Conservation (phyloP, 2,888 invertebrate genomes). For the Erannis defoliaria region DNA sequence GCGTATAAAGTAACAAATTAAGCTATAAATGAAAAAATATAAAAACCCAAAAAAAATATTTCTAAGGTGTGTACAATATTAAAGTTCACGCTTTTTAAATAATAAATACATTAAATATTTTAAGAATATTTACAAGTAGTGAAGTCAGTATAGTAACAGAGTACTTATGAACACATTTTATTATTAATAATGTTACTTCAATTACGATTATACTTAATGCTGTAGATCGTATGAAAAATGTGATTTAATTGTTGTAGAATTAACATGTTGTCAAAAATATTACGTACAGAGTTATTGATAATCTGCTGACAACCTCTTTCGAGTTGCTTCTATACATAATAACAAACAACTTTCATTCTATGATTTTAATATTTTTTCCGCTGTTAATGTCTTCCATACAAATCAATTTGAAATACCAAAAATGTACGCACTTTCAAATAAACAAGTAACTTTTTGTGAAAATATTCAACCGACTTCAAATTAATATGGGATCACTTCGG, state of each 20-base stretch:
- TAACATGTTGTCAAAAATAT: constrained; percentile 75
- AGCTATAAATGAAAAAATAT: constrained; percentile 67
- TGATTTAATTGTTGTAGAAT: constrained; percentile 84
- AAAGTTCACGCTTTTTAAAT: constrained; percentile 74
- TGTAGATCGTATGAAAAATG: constrained; percentile 76
- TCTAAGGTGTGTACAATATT: constrained; percentile 84
- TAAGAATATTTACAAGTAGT: constrained; percentile 83
- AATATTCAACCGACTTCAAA: no score
- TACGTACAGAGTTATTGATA: no score
- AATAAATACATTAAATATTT: constrained; percentile 74
- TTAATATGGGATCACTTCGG: no score
- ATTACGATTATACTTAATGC: constrained; percentile 62
- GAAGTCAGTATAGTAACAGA: constrained; percentile 72
- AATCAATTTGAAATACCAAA: no score
- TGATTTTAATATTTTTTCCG: no score
- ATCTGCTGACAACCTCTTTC: no score
- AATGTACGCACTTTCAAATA: no score
- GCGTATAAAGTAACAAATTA: constrained; percentile 77
- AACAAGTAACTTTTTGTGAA: no score
- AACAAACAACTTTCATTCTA: no score
- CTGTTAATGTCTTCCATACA: no score
- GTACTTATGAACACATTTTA: constrained; percentile 74
- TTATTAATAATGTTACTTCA: constrained; percentile 63
- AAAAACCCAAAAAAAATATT: constrained; percentile 66
- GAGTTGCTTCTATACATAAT: no score